A percentile compares a stretch with the other conserved stretches of the same genome.
phyloP scores from a whole-genome alignment of 37 sponge, comb jelly and placozoan genomes.

The Cladorhizidae sp. region DNA sequence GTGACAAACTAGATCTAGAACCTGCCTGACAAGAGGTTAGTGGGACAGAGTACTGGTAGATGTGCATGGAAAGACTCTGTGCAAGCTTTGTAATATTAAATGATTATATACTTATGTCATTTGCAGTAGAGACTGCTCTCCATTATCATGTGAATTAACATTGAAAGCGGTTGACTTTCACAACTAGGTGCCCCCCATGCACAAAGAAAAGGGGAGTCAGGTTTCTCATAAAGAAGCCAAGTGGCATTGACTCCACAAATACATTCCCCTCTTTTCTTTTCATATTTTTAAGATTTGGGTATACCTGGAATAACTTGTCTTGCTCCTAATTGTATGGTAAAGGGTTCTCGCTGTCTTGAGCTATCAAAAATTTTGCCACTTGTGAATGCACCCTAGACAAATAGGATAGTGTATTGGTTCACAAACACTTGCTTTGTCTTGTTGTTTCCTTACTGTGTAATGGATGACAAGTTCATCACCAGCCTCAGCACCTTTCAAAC shows the following conservation, averaged over 20 bases:
- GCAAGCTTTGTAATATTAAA: no score
- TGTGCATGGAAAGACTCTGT: no score
- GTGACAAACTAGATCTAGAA: no score
- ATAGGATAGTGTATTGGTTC: not conserved
- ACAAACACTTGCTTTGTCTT: not conserved
- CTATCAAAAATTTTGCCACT: constrained; percentile 81
- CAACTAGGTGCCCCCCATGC: not conserved
- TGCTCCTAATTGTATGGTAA: constrained; percentile 55
- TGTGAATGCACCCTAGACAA: constrained; percentile 56
- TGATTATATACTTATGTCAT: no score
- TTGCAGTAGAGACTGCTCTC: no score
- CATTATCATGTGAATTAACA: no score
- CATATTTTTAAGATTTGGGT: no score
- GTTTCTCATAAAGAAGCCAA: not conserved
- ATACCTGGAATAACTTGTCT: constrained; percentile 72
- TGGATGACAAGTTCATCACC: constrained; percentile 66
- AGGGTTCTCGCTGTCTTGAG: constrained; percentile 52
- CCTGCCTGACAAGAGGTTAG: no score
- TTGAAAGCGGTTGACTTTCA: no score
- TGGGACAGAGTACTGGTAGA: no score
- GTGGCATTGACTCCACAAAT: not conserved
- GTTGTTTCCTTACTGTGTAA: constrained; percentile 56
- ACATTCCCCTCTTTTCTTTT: no score
- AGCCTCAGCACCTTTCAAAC: constrained; percentile 35
- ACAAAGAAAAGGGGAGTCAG: not conserved